Evolutionary conservation across 2,888 invertebrate species (phyloP).

Genomic region (Papilio protenor): DNA sequence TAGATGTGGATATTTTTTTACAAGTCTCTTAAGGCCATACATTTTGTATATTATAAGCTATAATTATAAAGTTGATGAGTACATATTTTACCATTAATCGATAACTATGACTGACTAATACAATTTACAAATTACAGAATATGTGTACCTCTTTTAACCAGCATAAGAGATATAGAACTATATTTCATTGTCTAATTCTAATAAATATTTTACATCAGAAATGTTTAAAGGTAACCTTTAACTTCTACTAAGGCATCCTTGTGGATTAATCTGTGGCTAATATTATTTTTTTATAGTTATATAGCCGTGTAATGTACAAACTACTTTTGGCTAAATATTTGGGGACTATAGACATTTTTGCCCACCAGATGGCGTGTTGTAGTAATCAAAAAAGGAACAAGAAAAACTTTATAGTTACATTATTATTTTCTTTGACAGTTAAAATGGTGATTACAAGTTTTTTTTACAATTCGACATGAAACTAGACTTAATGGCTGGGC

Average conservation of each 20-base stretch:
- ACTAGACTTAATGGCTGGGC: background rate
- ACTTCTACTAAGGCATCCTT: conserved; percentile 65
- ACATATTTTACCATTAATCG: conserved; percentile 36
- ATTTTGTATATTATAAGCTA: conserved; percentile 47
- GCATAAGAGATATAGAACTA: conserved; percentile 63
- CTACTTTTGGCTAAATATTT: conserved; percentile 18
- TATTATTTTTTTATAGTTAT: conserved; percentile 37
- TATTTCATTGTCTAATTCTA: conserved; percentile 43
- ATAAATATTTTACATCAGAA: conserved; percentile 53
- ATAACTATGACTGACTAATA: conserved; percentile 47
- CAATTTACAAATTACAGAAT: conserved; percentile 76
- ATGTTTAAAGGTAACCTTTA: conserved; percentile 50
- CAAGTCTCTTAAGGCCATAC: conserved; percentile 41
- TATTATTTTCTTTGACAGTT: background rate
- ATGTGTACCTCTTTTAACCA: conserved; percentile 82
- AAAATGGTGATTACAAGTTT: background rate
- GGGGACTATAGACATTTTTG: background rate
- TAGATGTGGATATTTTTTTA: conserved; percentile 41
- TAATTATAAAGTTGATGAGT: conserved; percentile 45
- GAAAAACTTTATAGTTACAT: too few species aligned
- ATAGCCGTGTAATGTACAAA: background rate
- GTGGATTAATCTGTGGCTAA: conserved; percentile 51
- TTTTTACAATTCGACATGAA: background rate
- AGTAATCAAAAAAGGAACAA: too few species aligned
- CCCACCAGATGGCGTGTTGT: background rate